These are phyloP conservation scores for Gryllus bimaculatus DNA, from an alignment of 1,140 invertebrate genomes.

Conservation along the genomic window DNA sequence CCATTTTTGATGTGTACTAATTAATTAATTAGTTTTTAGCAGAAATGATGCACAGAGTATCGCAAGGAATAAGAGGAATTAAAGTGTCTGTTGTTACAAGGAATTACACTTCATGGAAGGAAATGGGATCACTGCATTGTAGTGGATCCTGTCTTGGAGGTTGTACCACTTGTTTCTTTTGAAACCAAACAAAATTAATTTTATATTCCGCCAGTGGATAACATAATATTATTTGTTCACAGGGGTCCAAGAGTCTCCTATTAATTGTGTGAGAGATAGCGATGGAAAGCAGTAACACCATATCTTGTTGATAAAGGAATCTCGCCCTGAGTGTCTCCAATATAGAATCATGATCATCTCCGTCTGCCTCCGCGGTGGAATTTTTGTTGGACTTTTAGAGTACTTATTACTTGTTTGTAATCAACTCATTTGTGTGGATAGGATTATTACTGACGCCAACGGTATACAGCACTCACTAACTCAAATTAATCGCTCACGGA, in stretches of 20 bases:
- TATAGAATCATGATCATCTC: conserved; percentile 82
- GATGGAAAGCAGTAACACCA: conserved; percentile 72
- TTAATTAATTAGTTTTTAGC: not conserved
- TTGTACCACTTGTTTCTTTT: conserved; percentile 18
- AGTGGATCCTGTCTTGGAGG: conserved; percentile 90
- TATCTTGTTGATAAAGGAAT: conserved; percentile 68
- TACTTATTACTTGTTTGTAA: not conserved
- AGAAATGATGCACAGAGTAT: not conserved
- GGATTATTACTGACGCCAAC: too few species aligned
- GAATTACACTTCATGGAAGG: conserved; percentile 67
- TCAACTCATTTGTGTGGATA: too few species aligned
- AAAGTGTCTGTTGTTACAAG: conserved; percentile 43
- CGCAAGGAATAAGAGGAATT: conserved; percentile 31
- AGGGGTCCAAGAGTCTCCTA: conserved; percentile 77
- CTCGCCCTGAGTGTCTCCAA: conserved; percentile 73
- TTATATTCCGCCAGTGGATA: not conserved
- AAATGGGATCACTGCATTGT: conserved; percentile 77
- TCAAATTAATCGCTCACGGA: too few species aligned
- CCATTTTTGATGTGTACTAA: too few species aligned
- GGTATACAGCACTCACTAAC: too few species aligned
- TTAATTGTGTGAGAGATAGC: conserved; percentile 79
- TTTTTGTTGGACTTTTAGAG: conserved; percentile 59
- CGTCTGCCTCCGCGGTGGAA: conserved; percentile 88
- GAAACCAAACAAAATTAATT: not conserved
- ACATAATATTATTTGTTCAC: not conserved